Evolutionary conservation across 2,113 vertebrate genomes (phyloP), one percentile per base, ranked within the genome.

Genomic region (Psephotus haematonotus): DNA sequence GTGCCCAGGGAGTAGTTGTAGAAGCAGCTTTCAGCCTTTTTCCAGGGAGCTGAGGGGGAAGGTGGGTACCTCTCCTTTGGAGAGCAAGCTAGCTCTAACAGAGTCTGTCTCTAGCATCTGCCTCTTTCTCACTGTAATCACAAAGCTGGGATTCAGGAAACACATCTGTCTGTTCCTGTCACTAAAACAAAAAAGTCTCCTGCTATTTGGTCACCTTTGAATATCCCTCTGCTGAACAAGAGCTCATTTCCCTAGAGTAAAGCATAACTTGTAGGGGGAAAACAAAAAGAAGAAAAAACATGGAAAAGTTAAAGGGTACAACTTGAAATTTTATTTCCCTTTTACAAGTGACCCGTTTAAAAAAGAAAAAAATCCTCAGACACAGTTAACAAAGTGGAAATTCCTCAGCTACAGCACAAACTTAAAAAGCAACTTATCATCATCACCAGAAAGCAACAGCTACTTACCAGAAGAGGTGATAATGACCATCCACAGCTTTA

Each of bases 111-210:
- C 49, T 6, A 50, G 44, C 8, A 13, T n/a, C 47, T 79, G 57
- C 22, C 24, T 79, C 47, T 55, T 64, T 74, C 64, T 50, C 47
- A 55, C 31, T 10, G 4, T 24, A 68, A 80, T 9, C 72, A 27
- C 27, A 64, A 90, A 69, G 53, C 24, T 77, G 22, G 44, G 37
- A 90, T 68, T 72, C 17, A 47, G 20, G 33, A 24, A 82, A 85
- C 35, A 55, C 16, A 69, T 82, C 17, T 77, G 39, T 82, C 76
- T 72, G 27, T 24, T 82, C 62, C 17, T 67, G 18, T 63, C 80
- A 43, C 68, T 14, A 60, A 85, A 93, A 95, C 65, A 69, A 88
- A 85, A 85, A 82, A 4, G 59, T 35, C 92, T 95, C 75, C 89
- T 80, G 49, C 43, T 65, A 57, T 72, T 79, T 90, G 11, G 29